These are phyloP conservation scores for Molothrus ater DNA, from an alignment of 2,797 vertebrate genomes.

Conservation along the genomic window DNA sequence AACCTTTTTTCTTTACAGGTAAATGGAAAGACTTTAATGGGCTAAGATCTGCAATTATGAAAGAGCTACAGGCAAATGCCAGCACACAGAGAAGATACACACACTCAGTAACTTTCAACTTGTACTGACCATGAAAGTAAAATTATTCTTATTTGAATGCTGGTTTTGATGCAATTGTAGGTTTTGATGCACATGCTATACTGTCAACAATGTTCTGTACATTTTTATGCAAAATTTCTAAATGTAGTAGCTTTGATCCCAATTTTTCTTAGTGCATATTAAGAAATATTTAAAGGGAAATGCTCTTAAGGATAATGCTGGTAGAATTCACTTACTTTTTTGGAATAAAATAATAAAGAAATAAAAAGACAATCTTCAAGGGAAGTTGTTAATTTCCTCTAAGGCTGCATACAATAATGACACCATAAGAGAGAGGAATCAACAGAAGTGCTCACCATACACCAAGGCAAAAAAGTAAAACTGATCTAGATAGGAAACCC, in stretches of 20 bases:
- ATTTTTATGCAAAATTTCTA: not conserved
- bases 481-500: not conserved
- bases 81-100: not conserved
- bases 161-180: not conserved
- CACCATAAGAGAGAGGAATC: not conserved
- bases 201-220: not conserved
- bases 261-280: not conserved
- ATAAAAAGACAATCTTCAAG: not conserved
- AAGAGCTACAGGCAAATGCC: not conserved
- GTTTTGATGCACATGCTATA: not conserved
- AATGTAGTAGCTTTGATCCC: not conserved
- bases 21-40: not conserved
- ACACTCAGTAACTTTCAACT: not conserved
- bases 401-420: not conserved
- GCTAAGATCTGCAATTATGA: not conserved
- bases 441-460: not conserved
- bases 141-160: not conserved
- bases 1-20: not conserved
- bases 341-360: not conserved
- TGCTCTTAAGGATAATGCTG: not conserved
- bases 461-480: not conserved
- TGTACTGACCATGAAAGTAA: not conserved
- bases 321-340: not conserved
- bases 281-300: not conserved
- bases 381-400: not conserved